Conservation (phyloP, 64 coral and sea anemone species). For the Actinia tenebrosa region DNA sequence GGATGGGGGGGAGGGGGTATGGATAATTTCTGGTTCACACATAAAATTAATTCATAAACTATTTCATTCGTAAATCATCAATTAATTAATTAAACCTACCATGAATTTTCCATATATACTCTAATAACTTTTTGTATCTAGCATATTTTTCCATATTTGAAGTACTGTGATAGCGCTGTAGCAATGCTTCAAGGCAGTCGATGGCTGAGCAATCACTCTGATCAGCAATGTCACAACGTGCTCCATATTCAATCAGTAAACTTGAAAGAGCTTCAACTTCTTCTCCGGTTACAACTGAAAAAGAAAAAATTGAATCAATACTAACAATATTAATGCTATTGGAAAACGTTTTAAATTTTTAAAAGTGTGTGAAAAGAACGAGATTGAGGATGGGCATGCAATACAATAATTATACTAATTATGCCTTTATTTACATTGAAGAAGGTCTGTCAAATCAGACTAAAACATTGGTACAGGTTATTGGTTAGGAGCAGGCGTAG, state of each 20-base stretch:
- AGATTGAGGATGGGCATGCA: too few species aligned
- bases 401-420: too few species aligned
- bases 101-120: conserved; percentile 40
- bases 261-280: conserved; percentile 34
- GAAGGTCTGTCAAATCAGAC: too few species aligned
- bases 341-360: too few species aligned
- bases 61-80: too few species aligned
- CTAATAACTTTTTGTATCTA: conserved; percentile 28
- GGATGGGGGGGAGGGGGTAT: too few species aligned
- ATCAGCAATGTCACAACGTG: conserved; percentile 44
- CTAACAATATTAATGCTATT: too few species aligned
- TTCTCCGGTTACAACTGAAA: conserved; percentile 47
- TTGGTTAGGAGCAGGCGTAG: too few species aligned
- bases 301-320: background rate
- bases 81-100: conserved; percentile 25
- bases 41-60: too few species aligned
- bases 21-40: background rate
- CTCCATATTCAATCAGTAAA: conserved; percentile 57
- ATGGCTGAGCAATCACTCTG: conserved; percentile 40
- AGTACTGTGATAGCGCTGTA: conserved; percentile 32
- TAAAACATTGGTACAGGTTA: too few species aligned
- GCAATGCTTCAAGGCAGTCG: conserved; percentile 30
- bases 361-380: too few species aligned
- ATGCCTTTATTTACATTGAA: too few species aligned
- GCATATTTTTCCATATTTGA: conserved; percentile 36